Base-by-base conservation (phyloP, 2,113 vertebrate species). In the Fregetta grallaria region DNA sequence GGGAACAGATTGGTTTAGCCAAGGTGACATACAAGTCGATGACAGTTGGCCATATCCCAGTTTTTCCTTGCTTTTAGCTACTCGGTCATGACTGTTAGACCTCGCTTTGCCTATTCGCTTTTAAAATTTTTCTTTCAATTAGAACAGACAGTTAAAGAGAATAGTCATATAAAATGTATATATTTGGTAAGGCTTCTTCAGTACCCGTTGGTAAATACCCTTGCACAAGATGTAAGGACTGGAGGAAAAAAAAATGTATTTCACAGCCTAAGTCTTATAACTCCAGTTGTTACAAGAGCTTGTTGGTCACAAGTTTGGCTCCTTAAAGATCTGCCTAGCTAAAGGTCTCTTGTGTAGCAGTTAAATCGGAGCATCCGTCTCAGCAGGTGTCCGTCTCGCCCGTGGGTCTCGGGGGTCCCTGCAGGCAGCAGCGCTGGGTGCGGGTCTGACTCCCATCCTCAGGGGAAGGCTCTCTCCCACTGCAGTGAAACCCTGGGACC, bases 1-100 rank as follows among this genome's bases (percentile, higher is more conserved):
- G 66, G 87, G 84, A 92, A 78, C 94, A 96, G 89, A 75, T 96
- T 91, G 94, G 11, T 71, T 78, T 85, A 91, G 66, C 91, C 91
- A 91, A 56, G 80, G 70, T 96, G 91, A 55, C 65, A 19, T n/a
- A 42, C 0, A 32, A 92, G 63, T 3, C 88, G 93, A 63, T 95
- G 89, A 85, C 96, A 95, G 50, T 91, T 96, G 93, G 84, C 61
- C 40, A 3, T 36, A 75, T 56, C 70, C 93, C 94, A 95, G 73
- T 44, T 78, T 97, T 83, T 42, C 6, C 58, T 95, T 71, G 73
- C 18, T 77, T 89, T 81, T 75, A 75, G 45, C 76, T 90, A 4
- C 61, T 95, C 70, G 62, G 1, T 83, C 36, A 0, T 75, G 73
- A 62, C 68, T 77, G 13, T 29, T 59, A 25, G 44, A 78, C 55